Base-by-base conservation (phyloP, 1,140 invertebrate genomes). In the Drepana arcuata region DNA sequence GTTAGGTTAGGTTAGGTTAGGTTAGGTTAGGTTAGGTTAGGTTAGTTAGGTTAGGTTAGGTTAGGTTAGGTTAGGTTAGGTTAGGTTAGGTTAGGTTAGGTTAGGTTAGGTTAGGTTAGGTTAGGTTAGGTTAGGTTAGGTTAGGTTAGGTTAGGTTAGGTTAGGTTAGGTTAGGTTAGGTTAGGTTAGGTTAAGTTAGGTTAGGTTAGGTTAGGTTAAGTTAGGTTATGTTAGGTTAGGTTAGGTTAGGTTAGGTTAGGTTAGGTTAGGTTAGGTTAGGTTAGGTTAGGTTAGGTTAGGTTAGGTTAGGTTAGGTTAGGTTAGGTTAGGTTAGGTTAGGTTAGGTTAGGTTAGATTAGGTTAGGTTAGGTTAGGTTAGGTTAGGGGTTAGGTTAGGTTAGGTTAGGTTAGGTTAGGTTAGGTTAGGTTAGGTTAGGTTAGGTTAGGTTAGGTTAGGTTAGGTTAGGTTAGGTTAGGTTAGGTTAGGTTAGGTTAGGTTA, bases 81-180 rank as follows among this genome's bases (percentile, higher is more conserved):
- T 49, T 49, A 44, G 47, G 47, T 49, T 49, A 43, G 47, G 41
- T 49, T 44, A 44, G 47, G 45, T 48, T 48, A 48, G 46, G 46
- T 42, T 42, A 48, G 46, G 39, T 42, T 47, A 41, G 45, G 46
- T 49, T 49, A 43, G 45, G 38, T 48, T 32, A 36, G 40, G 40
- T 40, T 32, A 40, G 41, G 36, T 43, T 63, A 66, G 55, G 58
- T 66, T 63, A 64, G 62, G 58, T 66, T 67, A 59, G 62, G 62
- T 69, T 64, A 56, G 63, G 59, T 68, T 69, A 58, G 64, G 59
- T 69, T 62, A 68, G 42, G 42, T 48, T 45, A 43, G 49, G 48
- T 56, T 44, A 42, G 51, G 42, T 51, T 42, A 28, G 42, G 42
- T 39, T 42, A 35, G 42, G 42, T 51, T 46, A 45, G 48, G 42